A percentile compares a stretch with the other conserved stretches of the same genome.
Evolutionary conservation across 2,113 vertebrate species (phyloP).

Genomic region (Chamaea fasciata): DNA sequence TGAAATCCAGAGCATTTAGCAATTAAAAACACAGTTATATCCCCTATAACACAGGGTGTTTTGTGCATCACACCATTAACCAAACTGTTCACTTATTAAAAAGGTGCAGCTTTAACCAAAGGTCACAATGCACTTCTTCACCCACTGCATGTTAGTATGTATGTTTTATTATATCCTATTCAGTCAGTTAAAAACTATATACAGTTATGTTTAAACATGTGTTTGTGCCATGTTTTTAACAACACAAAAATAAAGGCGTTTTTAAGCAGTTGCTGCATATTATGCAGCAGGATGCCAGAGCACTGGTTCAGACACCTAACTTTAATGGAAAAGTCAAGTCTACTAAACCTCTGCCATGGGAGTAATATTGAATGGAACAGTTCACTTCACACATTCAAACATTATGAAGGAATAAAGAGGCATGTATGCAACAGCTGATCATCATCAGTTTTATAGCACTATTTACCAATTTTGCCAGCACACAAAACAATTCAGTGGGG

Average conservation of each 20-base stretch:
- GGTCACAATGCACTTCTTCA: slow-evolving; percentile 49
- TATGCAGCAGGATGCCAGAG: slow-evolving; percentile 24
- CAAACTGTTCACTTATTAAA: slow-evolving; percentile 9
- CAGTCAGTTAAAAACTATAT: slow-evolving; percentile 63
- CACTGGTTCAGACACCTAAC: not conserved
- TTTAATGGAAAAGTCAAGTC: not conserved
- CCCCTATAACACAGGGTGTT: slow-evolving; percentile 23
- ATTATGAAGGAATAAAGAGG: not conserved
- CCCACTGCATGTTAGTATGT: slow-evolving; percentile 32
- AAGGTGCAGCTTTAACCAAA: slow-evolving; percentile 42
- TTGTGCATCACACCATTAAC: not conserved
- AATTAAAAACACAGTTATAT: slow-evolving; percentile 49
- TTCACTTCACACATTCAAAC: slow-evolving; percentile 6
- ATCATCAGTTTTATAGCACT: not conserved
- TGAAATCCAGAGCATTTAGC: slow-evolving; percentile 28
- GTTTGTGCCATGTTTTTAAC: slow-evolving; percentile 40
- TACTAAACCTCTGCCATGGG: not conserved
- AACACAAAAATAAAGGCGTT: slow-evolving; percentile 60
- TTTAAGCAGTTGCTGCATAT: not conserved
- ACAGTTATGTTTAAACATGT: slow-evolving; percentile 65
- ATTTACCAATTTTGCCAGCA: not conserved
- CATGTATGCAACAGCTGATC: not conserved
- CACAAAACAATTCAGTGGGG: not conserved
- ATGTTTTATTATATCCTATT: slow-evolving; percentile 44
- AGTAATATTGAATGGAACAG: not conserved